Evolutionary conservation across 2,113 vertebrate species (phyloP).

Genomic region (Ammospiza caudacuta): DNA sequence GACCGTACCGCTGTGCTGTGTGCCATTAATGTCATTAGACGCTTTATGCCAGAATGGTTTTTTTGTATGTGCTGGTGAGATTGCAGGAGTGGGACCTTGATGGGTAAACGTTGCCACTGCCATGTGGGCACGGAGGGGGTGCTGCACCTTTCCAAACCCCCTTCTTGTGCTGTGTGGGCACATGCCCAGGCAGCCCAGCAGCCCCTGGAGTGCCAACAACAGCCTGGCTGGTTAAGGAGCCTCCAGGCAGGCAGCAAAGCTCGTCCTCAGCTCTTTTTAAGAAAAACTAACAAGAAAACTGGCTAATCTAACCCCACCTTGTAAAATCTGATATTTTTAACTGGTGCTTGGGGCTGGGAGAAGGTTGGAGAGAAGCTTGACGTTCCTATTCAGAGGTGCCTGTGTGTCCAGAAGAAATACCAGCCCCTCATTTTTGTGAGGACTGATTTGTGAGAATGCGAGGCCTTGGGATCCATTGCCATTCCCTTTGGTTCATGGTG

Average conservation of each 20-base stretch:
- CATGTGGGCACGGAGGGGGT: neutral
- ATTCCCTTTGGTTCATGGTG: neutral
- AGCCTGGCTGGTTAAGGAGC: neutral
- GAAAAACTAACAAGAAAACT: slow-evolving; percentile 25
- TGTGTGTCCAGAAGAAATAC: neutral
- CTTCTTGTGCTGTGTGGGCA: neutral
- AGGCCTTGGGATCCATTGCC: neutral
- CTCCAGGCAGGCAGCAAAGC: neutral
- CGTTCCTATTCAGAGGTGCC: neutral
- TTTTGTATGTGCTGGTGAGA: neutral
- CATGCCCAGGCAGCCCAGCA: neutral
- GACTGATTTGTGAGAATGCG: neutral
- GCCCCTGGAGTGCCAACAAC: neutral
- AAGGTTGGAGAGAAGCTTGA: neutral
- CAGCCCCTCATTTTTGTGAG: neutral
- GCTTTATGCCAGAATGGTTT: neutral
- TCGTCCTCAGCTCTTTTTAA: neutral
- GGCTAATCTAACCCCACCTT: neutral
- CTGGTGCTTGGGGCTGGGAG: neutral
- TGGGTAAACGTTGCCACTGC: neutral
- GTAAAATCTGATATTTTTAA: slow-evolving; percentile 21
- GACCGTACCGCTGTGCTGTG: neutral
- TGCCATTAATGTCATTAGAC: slow-evolving; percentile 53
- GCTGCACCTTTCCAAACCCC: neutral
- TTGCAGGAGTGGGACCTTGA: neutral